Conservation (phyloP, 2,888 invertebrate species). For the Tethea ocularis region DNA sequence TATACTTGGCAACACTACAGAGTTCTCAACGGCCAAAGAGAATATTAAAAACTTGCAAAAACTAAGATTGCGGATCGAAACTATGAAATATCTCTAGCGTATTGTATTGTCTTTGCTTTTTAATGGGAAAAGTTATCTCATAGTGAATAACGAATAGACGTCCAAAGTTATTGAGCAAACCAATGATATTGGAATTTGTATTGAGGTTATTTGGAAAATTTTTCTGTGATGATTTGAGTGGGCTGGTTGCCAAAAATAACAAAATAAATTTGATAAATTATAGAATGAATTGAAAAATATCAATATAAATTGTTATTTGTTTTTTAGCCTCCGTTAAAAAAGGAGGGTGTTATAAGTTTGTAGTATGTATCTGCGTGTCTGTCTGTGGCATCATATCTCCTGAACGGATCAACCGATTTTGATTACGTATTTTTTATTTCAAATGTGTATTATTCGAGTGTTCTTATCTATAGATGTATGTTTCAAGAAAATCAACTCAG, state of each 20-base stretch:
- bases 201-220: not conserved
- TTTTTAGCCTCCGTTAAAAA: too few species aligned
- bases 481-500: too few species aligned
- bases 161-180: slow-evolving; percentile 19
- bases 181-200: not conserved
- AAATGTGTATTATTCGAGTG: too few species aligned
- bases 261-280: too few species aligned
- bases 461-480: too few species aligned
- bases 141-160: slow-evolving; percentile 30
- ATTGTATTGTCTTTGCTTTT: slow-evolving; percentile 11
- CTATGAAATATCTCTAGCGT: not conserved
- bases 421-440: too few species aligned
- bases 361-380: too few species aligned
- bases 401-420: too few species aligned
- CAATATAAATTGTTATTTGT: too few species aligned
- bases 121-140: slow-evolving; percentile 46
- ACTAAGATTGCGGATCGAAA: not conserved
- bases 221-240: not conserved
- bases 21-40: not conserved
- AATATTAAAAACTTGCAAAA: not conserved
- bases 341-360: too few species aligned
- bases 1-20: not conserved
- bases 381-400: too few species aligned
- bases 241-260: not conserved
- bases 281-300: too few species aligned